These are phyloP conservation scores for Drosophila sechellia DNA, from an alignment of 1,140 invertebrate genomes.

Conservation along the genomic window DNA sequence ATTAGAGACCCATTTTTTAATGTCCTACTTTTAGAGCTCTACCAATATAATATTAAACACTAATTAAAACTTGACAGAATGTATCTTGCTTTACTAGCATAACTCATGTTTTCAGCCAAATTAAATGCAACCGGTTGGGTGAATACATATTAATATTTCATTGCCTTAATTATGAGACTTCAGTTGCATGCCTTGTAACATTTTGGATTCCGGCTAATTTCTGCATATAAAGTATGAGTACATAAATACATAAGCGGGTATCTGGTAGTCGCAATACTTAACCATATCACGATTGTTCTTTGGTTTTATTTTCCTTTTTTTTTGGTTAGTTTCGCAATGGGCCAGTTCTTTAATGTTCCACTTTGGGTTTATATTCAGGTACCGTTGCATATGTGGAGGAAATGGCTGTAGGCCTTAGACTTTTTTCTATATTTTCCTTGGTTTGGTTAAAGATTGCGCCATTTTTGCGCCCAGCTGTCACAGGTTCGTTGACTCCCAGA, in stretches of 20 bases:
- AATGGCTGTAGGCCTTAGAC: slow-evolving; percentile 35
- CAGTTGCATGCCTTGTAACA: slow-evolving; percentile 13
- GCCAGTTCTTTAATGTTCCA: slow-evolving; percentile 66
- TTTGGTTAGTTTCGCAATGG: slow-evolving; percentile 59
- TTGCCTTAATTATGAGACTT: slow-evolving; percentile 26
- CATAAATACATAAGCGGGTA: slow-evolving; percentile 24
- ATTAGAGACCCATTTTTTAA: background rate
- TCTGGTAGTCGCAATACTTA: slow-evolving; percentile 14
- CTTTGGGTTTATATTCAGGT: slow-evolving; percentile 67
- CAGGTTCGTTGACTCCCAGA: slow-evolving; percentile 72
- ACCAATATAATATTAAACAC: background rate
- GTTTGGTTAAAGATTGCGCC: slow-evolving; percentile 49
- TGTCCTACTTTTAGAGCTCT: background rate
- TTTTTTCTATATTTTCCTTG: slow-evolving; percentile 14
- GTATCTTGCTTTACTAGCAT: slow-evolving; percentile 1
- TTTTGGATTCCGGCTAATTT: slow-evolving; percentile 6
- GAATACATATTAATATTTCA: slow-evolving; percentile 19
- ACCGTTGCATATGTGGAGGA: slow-evolving; percentile 64
- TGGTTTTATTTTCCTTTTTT: slow-evolving; percentile 10
- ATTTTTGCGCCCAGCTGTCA: slow-evolving; percentile 72
- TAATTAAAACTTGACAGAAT: background rate
- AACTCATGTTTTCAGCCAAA: slow-evolving; percentile 8
- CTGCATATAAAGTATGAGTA: slow-evolving; percentile 13
- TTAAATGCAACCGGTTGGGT: slow-evolving; percentile 14
- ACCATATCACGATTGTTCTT: background rate